A percentile compares a stretch with the other conserved stretches of the same genome.
phyloP scores from a whole-genome alignment of 35 echinoderm and acorn worm genomes.

The Lytechinus pictus region DNA sequence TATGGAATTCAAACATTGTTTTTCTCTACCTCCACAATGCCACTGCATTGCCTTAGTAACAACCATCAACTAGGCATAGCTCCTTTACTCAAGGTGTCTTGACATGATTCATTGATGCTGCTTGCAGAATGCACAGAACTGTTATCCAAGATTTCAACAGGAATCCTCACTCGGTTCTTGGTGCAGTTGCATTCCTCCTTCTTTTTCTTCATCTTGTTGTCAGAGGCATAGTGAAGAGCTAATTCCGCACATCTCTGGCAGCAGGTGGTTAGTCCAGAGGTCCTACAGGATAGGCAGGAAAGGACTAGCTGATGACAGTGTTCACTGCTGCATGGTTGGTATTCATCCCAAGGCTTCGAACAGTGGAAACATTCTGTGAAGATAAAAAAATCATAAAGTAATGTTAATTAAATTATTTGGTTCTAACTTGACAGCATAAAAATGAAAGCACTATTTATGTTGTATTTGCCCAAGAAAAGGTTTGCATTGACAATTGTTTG shows the following conservation, averaged over 20 bases:
- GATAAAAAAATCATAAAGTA: not conserved
- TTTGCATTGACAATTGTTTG: not conserved
- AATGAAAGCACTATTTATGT: too few relatives aligned
- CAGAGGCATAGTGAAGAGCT: not conserved
- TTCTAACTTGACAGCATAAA: too few relatives aligned
- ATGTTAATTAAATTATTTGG: too few relatives aligned
- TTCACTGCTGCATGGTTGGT: slow-evolving; percentile 63
- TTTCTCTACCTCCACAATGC: not conserved
- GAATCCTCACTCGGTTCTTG: slow-evolving; percentile 60
- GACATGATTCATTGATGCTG: not conserved
- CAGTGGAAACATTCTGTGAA: slow-evolving; percentile 72
- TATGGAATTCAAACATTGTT: not conserved
- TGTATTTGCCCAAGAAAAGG: not conserved
- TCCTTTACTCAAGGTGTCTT: not conserved
- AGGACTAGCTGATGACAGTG: slow-evolving; percentile 81
- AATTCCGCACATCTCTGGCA: slow-evolving; percentile 53
- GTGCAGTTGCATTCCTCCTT: slow-evolving; percentile 78
- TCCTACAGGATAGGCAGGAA: slow-evolving; percentile 59
- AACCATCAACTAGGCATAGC: not conserved
- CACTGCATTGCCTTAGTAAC: not conserved
- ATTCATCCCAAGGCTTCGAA: slow-evolving; percentile 56
- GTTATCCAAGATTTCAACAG: slow-evolving; percentile 39
- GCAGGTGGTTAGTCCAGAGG: slow-evolving; percentile 51
- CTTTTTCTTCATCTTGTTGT: not conserved
- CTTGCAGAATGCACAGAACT: not conserved